Evolutionary conservation across 2,888 invertebrate species (phyloP).

Genomic region (Phortica magna): DNA sequence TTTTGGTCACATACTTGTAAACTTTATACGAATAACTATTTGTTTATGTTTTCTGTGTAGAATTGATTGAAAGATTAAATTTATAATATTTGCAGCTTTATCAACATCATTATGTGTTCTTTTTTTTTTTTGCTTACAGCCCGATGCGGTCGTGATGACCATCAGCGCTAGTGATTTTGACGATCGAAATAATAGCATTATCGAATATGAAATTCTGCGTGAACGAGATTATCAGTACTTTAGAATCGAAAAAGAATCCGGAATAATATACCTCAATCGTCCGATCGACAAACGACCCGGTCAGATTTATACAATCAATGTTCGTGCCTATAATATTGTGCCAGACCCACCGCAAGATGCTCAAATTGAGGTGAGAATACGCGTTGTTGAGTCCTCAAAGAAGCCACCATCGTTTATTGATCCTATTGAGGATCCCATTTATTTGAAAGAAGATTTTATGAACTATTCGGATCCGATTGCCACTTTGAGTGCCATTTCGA

Average conservation of each 20-base stretch:
- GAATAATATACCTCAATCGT: slow-evolving; percentile 85
- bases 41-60: neutral
- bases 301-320: slow-evolving; percentile 76
- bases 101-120: slow-evolving; percentile 34
- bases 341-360: slow-evolving; percentile 80
- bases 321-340: slow-evolving; percentile 76
- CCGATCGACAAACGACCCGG: slow-evolving; percentile 76
- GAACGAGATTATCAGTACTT: slow-evolving; percentile 84
- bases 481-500: slow-evolving; percentile 87
- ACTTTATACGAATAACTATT: neutral
- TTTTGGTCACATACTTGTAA: neutral
- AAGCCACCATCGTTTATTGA: slow-evolving; percentile 88
- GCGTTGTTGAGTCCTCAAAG: slow-evolving; percentile 91
- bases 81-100: slow-evolving; percentile 9
- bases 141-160: slow-evolving; percentile 86
- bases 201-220: slow-evolving; percentile 82
- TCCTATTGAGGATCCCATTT: slow-evolving; percentile 79
- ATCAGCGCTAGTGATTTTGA: slow-evolving; percentile 96
- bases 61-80: neutral
- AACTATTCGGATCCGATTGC: slow-evolving; percentile 86
- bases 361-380: slow-evolving; percentile 88
- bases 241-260: slow-evolving; percentile 88
- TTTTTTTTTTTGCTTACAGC: slow-evolving; percentile 63
- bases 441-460: slow-evolving; percentile 85
- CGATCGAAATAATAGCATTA: slow-evolving; percentile 92